phyloP scores from a whole-genome alignment of 2,797 vertebrate genomes.

The Podarcis siculus region DNA sequence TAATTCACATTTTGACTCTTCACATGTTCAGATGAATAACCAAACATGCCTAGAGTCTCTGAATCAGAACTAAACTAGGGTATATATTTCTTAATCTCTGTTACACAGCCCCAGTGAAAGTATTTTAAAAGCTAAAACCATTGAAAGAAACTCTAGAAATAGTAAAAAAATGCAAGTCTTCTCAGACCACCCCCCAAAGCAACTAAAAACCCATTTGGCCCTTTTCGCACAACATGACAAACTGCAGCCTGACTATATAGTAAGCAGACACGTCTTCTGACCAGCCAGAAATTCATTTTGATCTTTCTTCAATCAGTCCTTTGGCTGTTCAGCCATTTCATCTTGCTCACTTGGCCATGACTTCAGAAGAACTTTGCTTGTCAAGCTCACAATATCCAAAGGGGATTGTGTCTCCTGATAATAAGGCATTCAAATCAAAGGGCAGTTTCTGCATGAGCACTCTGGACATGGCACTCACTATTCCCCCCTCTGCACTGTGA shows the following conservation, averaged over 20 bases:
- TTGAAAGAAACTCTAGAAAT: neutral
- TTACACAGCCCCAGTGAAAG: neutral
- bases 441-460: neutral
- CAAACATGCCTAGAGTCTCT: too few relatives aligned
- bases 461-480: neutral
- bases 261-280: neutral
- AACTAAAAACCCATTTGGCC: neutral
- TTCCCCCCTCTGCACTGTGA: neutral
- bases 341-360: neutral
- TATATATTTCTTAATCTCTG: neutral
- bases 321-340: neutral
- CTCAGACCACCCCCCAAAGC: neutral
- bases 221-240: neutral
- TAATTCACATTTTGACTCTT: too few relatives aligned
- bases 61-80: too few relatives aligned
- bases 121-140: neutral
- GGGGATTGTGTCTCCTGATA: neutral
- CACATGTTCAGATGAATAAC: too few relatives aligned
- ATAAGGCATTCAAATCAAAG: neutral
- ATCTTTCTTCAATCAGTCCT: neutral
- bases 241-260: neutral
- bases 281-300: neutral
- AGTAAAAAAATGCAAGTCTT: neutral
- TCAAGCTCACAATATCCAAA: neutral
- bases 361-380: neutral